Evolutionary conservation across 2,113 vertebrate genomes (phyloP).

Genomic region (Microcebus lehilahytsara): DNA sequence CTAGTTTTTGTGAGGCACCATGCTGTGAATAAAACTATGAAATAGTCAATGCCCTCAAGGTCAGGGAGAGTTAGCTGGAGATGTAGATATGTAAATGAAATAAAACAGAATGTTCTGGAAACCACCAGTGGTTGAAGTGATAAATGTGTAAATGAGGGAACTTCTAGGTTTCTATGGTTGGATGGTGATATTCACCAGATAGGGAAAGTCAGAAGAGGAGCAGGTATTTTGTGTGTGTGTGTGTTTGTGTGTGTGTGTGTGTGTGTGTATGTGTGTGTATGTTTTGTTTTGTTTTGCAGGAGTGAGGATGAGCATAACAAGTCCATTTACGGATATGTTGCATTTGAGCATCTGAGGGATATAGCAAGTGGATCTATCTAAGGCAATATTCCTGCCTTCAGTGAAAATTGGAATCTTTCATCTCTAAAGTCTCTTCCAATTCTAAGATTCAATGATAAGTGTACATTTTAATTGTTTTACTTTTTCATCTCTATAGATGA

Average conservation of each 20-base stretch:
- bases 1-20: background rate
- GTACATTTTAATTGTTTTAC: conserved; percentile 16
- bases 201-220: background rate
- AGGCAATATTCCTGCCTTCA: conserved; percentile 5
- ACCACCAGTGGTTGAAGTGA: background rate
- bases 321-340: background rate
- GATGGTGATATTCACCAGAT: background rate
- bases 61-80: conserved; percentile 17
- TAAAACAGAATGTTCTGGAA: conserved; percentile 43
- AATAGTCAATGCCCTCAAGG: background rate
- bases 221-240: background rate
- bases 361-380: background rate
- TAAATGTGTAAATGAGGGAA: conserved; percentile 4
- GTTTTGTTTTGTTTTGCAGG: background rate
- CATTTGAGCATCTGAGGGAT: conserved; percentile 1
- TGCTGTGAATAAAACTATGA: conserved; percentile 39
- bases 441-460: background rate
- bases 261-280: too few species aligned
- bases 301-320: background rate
- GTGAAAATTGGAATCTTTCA: background rate
- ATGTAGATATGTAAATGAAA: conserved; percentile 23
- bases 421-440: conserved; percentile 24
- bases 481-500: background rate
- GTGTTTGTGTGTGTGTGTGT: too few species aligned
- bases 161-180: background rate